Base-by-base conservation (phyloP, 2,888 invertebrate genomes). In the Augiades crinisus region DNA sequence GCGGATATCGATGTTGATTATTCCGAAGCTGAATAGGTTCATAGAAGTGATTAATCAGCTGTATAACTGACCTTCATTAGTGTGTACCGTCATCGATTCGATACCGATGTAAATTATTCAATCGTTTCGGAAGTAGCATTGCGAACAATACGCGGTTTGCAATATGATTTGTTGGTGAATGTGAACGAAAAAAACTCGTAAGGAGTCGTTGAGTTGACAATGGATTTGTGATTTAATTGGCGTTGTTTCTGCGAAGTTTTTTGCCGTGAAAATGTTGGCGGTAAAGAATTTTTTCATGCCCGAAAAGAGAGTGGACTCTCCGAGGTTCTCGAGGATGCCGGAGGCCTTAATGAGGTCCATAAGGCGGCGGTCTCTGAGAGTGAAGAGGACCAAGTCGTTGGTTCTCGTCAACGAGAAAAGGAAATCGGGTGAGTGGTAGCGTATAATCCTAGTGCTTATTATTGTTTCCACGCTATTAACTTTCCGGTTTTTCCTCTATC, bases 241-340 rank as follows among this genome's bases (percentile, higher is more conserved):
- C 5, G 12, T 40, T 52, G 16, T 34, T 34, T 51, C 30, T 31
- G 51, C 13, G 34, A 16, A 14, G 31, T 22, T 44, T 12, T n/a
- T 22, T 19, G 10, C 6, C 27, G 65, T 67, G 60, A 86, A 83
- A 67, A 93, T 94, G 92, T 89, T 93, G 75, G 93, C 93, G 19
- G 94, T 94, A 34, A 94, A 94, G 76, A 94, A 94, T 78, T 94
- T 94, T 90, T 92, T 94, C 70, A 91, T 94, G 82, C 93, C 94
- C 58, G 91, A 92, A 60, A 91, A 91, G 68, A 79, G 89, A 71
- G 91, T 92, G 57, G 91, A 92, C 68, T 85, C 89, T 13, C 91
- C 84, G 43, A 86, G 91, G 64, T 92, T 92, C 68, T 92, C 92
- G 53, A 87, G 92, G 63, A 93, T 94, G 93, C 94, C 93, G 5